A percentile compares a stretch with the other conserved stretches of the same genome.
These are phyloP conservation scores for Ciconia maguari DNA, from an alignment of 2,113 vertebrate genomes.

Conservation along the genomic window DNA sequence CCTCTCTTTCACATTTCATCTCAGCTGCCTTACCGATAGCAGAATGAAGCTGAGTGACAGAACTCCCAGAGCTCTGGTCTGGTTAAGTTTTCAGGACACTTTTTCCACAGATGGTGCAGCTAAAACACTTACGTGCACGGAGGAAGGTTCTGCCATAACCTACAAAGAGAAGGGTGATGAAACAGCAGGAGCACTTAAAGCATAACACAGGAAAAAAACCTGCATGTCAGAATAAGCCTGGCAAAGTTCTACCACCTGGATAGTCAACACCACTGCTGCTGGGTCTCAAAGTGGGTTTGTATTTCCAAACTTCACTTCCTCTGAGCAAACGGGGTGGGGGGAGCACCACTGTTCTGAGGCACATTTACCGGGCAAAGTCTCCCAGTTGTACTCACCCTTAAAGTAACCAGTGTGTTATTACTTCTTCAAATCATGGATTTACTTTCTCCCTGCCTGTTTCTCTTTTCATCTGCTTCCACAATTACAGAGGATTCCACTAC, in stretches of 20 bases:
- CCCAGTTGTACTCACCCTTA: background rate
- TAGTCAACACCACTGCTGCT: background rate
- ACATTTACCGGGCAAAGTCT: background rate
- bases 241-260: background rate
- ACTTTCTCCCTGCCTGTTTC: background rate
- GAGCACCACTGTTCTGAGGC: background rate
- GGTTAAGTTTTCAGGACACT: background rate
- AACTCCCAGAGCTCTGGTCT: background rate
- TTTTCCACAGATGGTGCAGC: background rate
- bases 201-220: background rate
- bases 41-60: background rate
- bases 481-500: background rate
- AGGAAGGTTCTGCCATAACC: background rate
- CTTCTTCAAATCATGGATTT: background rate
- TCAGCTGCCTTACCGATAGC: background rate
- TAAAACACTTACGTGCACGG: accelerated
- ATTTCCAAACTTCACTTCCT: background rate
- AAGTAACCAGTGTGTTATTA: background rate
- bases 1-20: background rate
- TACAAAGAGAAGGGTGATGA: background rate
- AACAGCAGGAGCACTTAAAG: background rate
- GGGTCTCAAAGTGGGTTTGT: background rate
- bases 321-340: background rate
- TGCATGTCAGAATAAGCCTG: background rate
- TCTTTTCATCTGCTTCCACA: background rate